Base-by-base conservation (phyloP, 2,797 vertebrate species). In the Garrulus glandarius region DNA sequence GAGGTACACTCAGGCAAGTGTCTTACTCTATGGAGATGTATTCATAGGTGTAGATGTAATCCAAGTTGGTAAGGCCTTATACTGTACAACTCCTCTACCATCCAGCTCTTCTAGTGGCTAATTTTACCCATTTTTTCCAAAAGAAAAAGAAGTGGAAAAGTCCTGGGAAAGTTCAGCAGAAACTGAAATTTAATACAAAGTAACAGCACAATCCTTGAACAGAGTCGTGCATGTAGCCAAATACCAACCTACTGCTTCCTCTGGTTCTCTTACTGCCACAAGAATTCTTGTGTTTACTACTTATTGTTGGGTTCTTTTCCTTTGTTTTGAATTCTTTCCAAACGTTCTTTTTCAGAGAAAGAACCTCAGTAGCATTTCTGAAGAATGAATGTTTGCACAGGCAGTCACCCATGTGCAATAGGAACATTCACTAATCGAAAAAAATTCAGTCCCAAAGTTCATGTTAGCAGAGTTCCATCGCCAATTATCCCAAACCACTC, bases 401-500 rank as follows among this genome's bases (percentile, higher is more conserved):
- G 20, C 53, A 63, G 34, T 74, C 49, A 68, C 61, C 74, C 56
- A 0, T 46, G 5, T 56, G 44, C 60, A 67, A 24, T 23, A 78
- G 57, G 50, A 90, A 65, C 16, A 10, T 37, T 71, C 4, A 6
- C 19, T 84, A 71, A 78, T 30, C 1, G 22, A 41, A 93, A 81
- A 5, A 8, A 41, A 30, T 50, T 91, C 46, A 13, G 10, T 81
- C 72, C 26, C 18, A 10, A 81, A 86, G 69, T 85, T 94, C 43
- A 36, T 3, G 55, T 57, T 67, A 93, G 47, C 39, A 84, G 67
- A 86, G 84, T 88, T 84, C 53, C 20, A 55, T 69, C 0, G 1
- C 78, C 55, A 92, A 50, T 94, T 93, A 90, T 86, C 34, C 39
- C 43, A 65, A 78, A 55, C 68, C 29, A 55, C 71, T 59, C 41